Evolutionary conservation across 2,888 invertebrate species (phyloP).

Genomic region (Sinhomidia bicolor): DNA sequence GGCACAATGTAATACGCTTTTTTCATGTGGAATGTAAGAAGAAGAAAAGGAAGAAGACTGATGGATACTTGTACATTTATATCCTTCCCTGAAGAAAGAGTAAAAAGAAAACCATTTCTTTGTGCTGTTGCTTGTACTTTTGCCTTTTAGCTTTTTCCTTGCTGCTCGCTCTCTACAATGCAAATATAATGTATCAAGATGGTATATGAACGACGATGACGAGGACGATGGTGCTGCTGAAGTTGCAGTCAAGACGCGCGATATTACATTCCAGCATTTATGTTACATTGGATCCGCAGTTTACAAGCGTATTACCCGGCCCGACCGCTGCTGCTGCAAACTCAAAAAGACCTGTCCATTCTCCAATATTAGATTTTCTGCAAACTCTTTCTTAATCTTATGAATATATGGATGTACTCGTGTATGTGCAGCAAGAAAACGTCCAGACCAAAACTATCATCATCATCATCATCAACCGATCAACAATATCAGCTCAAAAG

Average conservation of each 20-base stretch:
- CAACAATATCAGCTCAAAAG: conserved; percentile 54
- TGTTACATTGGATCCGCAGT: conserved; percentile 9
- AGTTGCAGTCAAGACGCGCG: neutral
- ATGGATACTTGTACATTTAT: conserved; percentile 23
- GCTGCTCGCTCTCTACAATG: neutral
- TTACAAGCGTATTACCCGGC: conserved; percentile 31
- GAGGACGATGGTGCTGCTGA: neutral
- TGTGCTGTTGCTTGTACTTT: neutral
- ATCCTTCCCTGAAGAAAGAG: neutral
- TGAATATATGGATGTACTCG: conserved; percentile 30
- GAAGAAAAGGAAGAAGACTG: neutral
- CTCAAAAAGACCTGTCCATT: conserved; percentile 13
- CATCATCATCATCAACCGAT: conserved; percentile 41
- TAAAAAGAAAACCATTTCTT: neutral
- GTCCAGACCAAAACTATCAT: neutral
- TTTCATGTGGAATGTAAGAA: neutral
- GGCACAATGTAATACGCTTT: neutral
- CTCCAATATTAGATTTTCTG: conserved; percentile 50
- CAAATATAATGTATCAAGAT: conserved; percentile 25
- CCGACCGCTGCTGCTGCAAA: neutral
- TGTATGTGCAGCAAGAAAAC: neutral
- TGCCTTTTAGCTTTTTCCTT: neutral
- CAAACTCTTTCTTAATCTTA: conserved; percentile 10
- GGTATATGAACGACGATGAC: too few relatives aligned
- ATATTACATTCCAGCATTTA: neutral